phyloP scores from a whole-genome alignment of 2,113 vertebrate genomes.

The Drymodes brunneopygia region DNA sequence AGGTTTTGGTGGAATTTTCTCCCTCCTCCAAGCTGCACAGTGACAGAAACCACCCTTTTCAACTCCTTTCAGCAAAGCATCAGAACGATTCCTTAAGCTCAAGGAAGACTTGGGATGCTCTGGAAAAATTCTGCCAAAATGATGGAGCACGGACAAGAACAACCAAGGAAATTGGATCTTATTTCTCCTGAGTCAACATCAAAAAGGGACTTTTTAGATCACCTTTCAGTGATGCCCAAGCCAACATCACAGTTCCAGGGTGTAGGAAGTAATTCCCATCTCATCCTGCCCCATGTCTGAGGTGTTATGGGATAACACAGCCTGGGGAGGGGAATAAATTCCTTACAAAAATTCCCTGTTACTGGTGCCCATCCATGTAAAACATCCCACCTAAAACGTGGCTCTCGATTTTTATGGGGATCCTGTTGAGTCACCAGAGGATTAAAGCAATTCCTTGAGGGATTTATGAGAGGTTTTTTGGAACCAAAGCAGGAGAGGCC shows the following conservation, averaged over 20 bases:
- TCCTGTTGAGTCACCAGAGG: background rate
- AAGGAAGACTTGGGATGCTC: background rate
- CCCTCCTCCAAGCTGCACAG: background rate
- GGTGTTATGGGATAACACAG: fast-evolving
- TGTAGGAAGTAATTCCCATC: background rate
- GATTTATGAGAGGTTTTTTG: background rate
- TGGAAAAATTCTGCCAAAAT: background rate
- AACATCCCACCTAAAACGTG: background rate
- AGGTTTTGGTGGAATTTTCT: background rate
- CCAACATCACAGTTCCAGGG: background rate
- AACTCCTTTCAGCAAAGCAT: background rate
- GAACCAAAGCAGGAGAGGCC: background rate
- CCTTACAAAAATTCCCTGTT: background rate
- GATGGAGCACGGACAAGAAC: background rate
- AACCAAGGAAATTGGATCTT: background rate
- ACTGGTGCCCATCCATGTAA: background rate
- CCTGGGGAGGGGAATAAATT: background rate
- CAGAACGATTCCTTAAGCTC: background rate
- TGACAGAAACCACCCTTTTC: background rate
- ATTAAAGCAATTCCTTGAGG: background rate
- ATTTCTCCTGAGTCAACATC: background rate
- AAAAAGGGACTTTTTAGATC: background rate
- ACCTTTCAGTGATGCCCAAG: background rate
- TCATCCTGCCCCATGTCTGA: background rate
- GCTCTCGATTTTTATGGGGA: background rate